phyloP scores from a whole-genome alignment of 2,888 invertebrate species.

The Limnephilus rhombicus region DNA sequence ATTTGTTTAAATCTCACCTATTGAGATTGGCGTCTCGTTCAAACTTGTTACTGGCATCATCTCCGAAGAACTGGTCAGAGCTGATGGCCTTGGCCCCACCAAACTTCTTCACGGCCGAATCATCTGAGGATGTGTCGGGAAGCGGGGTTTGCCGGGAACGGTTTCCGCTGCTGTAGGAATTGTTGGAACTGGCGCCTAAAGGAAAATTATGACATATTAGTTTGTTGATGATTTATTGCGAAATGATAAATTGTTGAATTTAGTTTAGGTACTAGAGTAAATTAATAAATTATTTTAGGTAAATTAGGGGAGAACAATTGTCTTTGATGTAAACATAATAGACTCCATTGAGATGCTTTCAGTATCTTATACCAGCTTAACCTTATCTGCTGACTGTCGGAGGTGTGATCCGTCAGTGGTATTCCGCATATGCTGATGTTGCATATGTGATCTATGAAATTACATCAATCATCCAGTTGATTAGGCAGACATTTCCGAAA shows the following conservation, averaged over 20 bases:
- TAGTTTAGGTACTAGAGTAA: no score
- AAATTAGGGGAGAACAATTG: neutral
- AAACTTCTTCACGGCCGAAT: slow-evolving; percentile 96
- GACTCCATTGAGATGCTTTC: no score
- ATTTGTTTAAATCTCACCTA: slow-evolving; percentile 60
- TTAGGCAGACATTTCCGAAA: no score
- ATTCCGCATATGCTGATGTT: no score
- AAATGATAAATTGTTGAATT: neutral
- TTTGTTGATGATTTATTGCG: neutral
- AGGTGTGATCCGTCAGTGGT: no score
- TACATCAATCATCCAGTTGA: no score
- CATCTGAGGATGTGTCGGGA: slow-evolving; percentile 74
- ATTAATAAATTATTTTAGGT: no score
- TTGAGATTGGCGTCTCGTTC: slow-evolving; percentile 79
- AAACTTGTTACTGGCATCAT: slow-evolving; percentile 73
- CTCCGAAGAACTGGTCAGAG: slow-evolving; percentile 97
- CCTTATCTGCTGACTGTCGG: no score
- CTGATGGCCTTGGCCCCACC: slow-evolving; percentile 98
- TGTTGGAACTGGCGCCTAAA: slow-evolving; percentile 44
- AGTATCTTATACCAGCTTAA: no score
- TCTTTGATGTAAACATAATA: no score
- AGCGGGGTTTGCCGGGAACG: slow-evolving; percentile 57
- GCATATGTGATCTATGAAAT: no score
- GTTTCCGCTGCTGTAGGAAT: slow-evolving; percentile 54
- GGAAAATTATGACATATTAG: neutral